Evolutionary conservation across 2,113 vertebrate species (phyloP), one percentile per base, ranked within the genome.

Genomic region (Papio anubis): DNA sequence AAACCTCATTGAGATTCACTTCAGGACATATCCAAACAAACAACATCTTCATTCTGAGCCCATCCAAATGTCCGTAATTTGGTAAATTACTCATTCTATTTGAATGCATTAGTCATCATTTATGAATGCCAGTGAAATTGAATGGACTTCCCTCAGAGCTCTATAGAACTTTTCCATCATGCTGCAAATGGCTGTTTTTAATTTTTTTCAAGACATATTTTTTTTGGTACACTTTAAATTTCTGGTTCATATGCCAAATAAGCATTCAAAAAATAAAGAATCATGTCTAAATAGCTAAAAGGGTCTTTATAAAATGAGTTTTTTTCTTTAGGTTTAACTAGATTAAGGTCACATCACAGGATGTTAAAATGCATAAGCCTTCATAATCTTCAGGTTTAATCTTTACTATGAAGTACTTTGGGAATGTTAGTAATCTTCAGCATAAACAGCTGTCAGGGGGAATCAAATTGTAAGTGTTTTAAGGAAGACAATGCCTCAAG

Each of bases 281-380:
- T 97, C 94, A 97, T 95, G 23, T 96, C 66, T 72, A 78, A 94
- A 87, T 81, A 97, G 52, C 64, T 98, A 98, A 98, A 64, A 94
- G 72, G 75, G 61, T 94, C 88, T 98, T 98, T 95, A 96, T 92
- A 94, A 96, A 98, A 96, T 97, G 90, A 86, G 18, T 91, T 76
- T 97, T 90, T 97, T 94, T 93, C 93, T 97, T 98, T 93, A 97
- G 88, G 96, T 94, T 98, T 97, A 92, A 57, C 57, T 85, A 98
- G 96, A 98, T 98, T 98, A 98, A 97, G 94, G 92, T 97, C 95
- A 98, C 45, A 96, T 98, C 93, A 90, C 72, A 97, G 89, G 94
- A 97, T 96, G 94, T 91, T 98, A 98, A 98, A 98, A 98, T 96
- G 93, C 93, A 98, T 97, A 98, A 98, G 97, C 38, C 48, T 97